Conservation (phyloP, 2,113 vertebrate species). For the Rutilus rutilus region DNA sequence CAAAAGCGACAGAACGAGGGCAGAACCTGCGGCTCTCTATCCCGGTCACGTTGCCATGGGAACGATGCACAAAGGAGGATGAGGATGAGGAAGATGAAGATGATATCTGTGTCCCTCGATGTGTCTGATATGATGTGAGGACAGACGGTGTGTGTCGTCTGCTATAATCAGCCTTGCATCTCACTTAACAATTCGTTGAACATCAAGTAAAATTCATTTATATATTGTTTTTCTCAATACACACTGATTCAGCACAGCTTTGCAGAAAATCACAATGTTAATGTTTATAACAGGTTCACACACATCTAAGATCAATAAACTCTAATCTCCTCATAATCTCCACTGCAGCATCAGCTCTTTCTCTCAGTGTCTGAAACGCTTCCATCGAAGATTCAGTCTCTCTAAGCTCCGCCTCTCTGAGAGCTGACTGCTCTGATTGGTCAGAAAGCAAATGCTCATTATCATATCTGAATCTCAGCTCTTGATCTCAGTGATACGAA, state of each 20-base stretch:
- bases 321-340: too few relatives aligned
- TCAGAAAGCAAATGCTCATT: too few relatives aligned
- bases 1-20: background rate
- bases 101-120: conserved; percentile 4
- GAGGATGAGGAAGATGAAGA: background rate
- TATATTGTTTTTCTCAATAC: background rate
- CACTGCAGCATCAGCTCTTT: too few relatives aligned
- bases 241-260: background rate
- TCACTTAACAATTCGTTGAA: background rate
- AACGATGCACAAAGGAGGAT: conserved; percentile 35
- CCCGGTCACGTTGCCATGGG: conserved; percentile 46
- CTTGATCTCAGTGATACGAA: too few relatives aligned
- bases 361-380: too few relatives aligned
- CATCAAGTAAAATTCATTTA: background rate
- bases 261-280: background rate
- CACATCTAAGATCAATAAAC: too few relatives aligned
- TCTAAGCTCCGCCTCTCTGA: too few relatives aligned
- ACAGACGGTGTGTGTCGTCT: background rate
- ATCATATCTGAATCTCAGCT: too few relatives aligned
- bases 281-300: background rate
- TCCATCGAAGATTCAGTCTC: too few relatives aligned
- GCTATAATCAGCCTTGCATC: too few relatives aligned
- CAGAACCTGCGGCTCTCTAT: background rate
- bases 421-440: too few relatives aligned
- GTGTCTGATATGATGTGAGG: background rate